A percentile compares a stretch with the other conserved stretches of the same genome.
Evolutionary conservation across 1,140 invertebrate genomes (phyloP).

Genomic region (Microplitis mediator): DNA sequence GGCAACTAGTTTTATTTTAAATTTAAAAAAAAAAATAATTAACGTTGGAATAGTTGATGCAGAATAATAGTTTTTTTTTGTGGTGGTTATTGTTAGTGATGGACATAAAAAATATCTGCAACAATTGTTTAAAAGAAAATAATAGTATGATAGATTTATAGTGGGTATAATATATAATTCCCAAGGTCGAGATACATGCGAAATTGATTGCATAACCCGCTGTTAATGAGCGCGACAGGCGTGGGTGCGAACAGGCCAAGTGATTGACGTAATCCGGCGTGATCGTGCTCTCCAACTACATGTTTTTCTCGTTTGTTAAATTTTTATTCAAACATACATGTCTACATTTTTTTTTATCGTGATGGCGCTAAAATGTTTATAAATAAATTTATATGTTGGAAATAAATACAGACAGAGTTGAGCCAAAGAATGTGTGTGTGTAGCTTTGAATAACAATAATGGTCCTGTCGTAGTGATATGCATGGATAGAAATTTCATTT

Average conservation of each 20-base stretch:
- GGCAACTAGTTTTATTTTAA: background rate
- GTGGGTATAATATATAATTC: background rate
- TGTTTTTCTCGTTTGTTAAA: background rate
- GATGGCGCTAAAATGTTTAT: no score
- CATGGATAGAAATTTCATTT: conserved; percentile 8
- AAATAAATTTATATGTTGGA: no score
- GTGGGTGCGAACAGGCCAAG: conserved; percentile 17
- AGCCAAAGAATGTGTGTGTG: no score
- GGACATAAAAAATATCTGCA: background rate
- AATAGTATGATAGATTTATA: conserved; percentile 2
- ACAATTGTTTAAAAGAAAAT: background rate
- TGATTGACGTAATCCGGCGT: conserved; percentile 24
- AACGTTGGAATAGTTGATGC: no score
- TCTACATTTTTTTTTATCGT: background rate
- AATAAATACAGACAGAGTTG: no score
- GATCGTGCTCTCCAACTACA: background rate
- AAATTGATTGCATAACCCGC: conserved; percentile 21
- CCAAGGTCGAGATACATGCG: conserved; percentile 5
- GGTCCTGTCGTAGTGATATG: background rate
- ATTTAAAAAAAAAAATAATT: background rate
- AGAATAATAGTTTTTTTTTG: no score
- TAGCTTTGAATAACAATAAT: background rate
- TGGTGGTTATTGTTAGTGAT: no score
- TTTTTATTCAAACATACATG: background rate
- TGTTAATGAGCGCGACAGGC: conserved; percentile 16